Evolutionary conservation across 2,113 vertebrate genomes (phyloP).

Genomic region (Phodopus roborovskii): DNA sequence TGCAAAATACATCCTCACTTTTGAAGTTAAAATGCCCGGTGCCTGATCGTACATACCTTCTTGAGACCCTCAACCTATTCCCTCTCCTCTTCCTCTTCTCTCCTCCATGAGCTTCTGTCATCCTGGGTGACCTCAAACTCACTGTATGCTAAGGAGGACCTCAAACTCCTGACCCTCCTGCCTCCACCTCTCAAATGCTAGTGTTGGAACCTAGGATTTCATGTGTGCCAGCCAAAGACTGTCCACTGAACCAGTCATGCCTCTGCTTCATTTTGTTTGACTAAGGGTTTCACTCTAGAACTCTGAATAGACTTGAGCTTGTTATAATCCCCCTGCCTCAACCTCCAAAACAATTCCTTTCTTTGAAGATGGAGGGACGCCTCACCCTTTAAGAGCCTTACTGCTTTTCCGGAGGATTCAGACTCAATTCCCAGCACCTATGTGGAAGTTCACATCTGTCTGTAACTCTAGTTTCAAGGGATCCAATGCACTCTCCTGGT

Average conservation of each 20-base stretch:
- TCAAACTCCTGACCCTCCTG: background rate
- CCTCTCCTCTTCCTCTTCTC: background rate
- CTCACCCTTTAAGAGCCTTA: background rate
- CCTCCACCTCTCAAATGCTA: background rate
- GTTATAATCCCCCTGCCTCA: background rate
- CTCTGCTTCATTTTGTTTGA: background rate
- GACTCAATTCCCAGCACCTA: background rate
- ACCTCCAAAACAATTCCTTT: background rate
- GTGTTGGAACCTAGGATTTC: background rate
- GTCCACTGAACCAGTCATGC: background rate
- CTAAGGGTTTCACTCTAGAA: background rate
- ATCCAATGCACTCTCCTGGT: background rate
- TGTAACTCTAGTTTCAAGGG: background rate
- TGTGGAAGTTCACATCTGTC: background rate
- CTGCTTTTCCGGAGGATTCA: background rate
- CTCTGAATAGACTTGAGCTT: background rate
- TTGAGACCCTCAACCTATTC: background rate
- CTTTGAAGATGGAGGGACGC: background rate
- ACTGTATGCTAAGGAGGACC: background rate
- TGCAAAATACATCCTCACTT: background rate
- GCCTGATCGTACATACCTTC: background rate
- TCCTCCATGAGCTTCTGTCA: background rate
- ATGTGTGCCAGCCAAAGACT: too few relatives aligned
- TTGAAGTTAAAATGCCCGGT: background rate
- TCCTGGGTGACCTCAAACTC: background rate